Conservation (phyloP, 2,888 invertebrate genomes). For the Imbricaverruca yamaguchii region DNA sequence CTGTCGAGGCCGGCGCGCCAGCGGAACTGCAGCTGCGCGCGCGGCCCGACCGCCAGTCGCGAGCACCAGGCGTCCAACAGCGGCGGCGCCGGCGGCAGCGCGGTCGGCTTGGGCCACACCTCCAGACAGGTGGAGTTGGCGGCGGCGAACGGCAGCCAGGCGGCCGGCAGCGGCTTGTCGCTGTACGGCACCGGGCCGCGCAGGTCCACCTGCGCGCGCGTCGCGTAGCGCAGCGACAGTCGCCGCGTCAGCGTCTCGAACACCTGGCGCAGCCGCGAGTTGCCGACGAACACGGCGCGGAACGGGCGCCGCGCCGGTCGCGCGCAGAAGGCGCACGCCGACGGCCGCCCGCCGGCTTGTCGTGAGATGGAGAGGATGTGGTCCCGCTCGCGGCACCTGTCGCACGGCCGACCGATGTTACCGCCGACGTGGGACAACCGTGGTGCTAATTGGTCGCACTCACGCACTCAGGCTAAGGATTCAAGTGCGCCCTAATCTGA, state of each 20-base stretch:
- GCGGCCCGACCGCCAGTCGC: background rate
- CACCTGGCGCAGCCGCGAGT: background rate
- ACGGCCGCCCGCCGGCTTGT: background rate
- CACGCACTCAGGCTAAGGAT: too few species aligned
- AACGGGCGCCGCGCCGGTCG: background rate
- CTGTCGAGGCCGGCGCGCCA: background rate
- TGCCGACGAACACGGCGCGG: background rate
- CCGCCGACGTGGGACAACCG: too few species aligned
- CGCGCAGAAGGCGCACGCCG: background rate
- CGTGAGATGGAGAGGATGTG: too few species aligned
- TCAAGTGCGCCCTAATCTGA: too few species aligned
- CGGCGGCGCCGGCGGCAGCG: background rate
- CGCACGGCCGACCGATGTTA: too few species aligned
- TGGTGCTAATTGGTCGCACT: too few species aligned
- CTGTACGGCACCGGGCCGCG: background rate
- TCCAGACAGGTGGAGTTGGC: background rate
- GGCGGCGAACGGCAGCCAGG: background rate
- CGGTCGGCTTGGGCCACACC: background rate
- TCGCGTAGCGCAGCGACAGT: background rate
- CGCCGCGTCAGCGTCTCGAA: background rate
- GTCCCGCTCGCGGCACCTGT: too few species aligned
- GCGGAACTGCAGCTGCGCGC: background rate
- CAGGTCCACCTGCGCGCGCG: background rate
- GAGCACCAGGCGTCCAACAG: conserved; percentile 13
- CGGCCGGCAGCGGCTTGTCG: background rate